Evolutionary conservation across 2,888 invertebrate species (phyloP).

Genomic region (Tromatobia lineatoria): DNA sequence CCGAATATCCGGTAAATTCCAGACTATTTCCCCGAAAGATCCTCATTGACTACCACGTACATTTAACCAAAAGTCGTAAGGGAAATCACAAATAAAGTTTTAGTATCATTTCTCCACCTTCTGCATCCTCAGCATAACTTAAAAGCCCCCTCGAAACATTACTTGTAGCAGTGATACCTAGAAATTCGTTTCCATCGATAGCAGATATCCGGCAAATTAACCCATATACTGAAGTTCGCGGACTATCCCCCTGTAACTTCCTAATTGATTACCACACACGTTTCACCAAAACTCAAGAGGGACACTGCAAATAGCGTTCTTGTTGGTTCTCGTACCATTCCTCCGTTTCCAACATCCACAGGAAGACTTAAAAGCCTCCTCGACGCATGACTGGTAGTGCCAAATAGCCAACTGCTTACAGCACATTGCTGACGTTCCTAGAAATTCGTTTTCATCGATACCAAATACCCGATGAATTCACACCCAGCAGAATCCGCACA

Average conservation of each 20-base stretch:
- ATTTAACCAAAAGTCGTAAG: too few species aligned
- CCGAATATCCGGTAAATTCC: slow-evolving; percentile 16
- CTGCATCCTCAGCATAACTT: too few species aligned
- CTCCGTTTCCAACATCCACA: background rate
- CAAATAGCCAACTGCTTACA: background rate
- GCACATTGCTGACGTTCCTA: background rate
- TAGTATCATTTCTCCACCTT: too few species aligned
- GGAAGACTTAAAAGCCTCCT: background rate
- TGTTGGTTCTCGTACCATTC: background rate
- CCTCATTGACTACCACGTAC: too few species aligned
- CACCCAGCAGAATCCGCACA: background rate
- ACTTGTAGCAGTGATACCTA: too few species aligned
- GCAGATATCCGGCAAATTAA: too few species aligned
- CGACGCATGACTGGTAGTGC: background rate
- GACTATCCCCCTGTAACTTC: background rate
- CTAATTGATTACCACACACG: background rate
- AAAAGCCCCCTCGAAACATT: too few species aligned
- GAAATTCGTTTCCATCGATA: too few species aligned
- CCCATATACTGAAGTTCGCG: too few species aligned
- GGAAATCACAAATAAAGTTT: too few species aligned
- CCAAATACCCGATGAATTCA: slow-evolving; percentile 18
- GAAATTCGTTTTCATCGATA: slow-evolving; percentile 6
- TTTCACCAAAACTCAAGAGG: background rate
- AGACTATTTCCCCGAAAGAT: too few species aligned
- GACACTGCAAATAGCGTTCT: background rate